These are phyloP conservation scores for Drosophila bifasciata DNA, from an alignment of 1,140 invertebrate species.

Conservation along the genomic window DNA sequence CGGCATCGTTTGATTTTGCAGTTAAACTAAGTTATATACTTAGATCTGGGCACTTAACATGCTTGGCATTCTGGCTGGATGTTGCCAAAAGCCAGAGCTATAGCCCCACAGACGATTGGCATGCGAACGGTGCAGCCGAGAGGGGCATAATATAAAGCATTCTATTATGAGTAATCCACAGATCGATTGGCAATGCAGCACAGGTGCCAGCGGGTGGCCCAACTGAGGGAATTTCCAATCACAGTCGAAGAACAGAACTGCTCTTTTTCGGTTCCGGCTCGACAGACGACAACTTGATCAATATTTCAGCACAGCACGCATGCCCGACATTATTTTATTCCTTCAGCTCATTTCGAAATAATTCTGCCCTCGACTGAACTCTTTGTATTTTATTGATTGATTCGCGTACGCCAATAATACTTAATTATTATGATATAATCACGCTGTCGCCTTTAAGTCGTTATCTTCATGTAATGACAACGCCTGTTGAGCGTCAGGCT, in stretches of 20 bases:
- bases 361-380: no score
- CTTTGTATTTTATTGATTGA: background rate
- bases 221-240: conserved; percentile 35
- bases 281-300: background rate
- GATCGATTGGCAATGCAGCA: conserved; percentile 49
- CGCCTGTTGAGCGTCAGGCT: no score
- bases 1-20: conserved; percentile 24
- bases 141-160: conserved; percentile 24
- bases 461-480: no score
- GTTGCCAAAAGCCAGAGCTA: conserved; percentile 9
- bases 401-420: no score
- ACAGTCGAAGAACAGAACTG: conserved; percentile 39
- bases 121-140: conserved; percentile 43
- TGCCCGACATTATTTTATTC: background rate
- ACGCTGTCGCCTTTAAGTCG: no score
- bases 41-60: conserved; percentile 17
- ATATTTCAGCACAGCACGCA: no score
- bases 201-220: conserved; percentile 33
- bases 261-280: conserved; percentile 45
- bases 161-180: conserved; percentile 46
- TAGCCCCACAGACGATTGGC: conserved; percentile 32
- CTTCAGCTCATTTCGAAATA: no score
- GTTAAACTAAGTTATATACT: background rate
- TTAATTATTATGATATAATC: background rate
- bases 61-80: conserved; percentile 32